Evolutionary conservation across 2,797 vertebrate genomes (phyloP), one percentile per base, ranked within the genome.

Genomic region (Fundulus diaphanus): DNA sequence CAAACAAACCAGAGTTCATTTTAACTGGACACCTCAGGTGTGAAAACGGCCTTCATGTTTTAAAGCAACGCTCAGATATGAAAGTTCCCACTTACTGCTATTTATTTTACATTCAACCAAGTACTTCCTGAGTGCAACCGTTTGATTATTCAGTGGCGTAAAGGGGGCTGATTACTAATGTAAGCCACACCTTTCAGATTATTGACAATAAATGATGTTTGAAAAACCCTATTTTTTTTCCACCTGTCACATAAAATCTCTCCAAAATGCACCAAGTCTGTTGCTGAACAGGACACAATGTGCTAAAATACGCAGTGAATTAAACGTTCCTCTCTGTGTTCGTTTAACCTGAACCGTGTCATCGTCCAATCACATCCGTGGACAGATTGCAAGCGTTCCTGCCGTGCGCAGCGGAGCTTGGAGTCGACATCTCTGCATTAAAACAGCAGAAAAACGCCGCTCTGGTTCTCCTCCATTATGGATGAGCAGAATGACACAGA

Each of bases 391-490:
- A 2, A 42, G 31, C 31, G 13, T 31, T 52, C 33, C 20, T 16
- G 9, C 40, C 37, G 24, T 49, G 74, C 35, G 18, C 1, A n/a
- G 57, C 37, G 61, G 24, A 16, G 37, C 67, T 52, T 35, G 48
- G 5, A 37, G 65, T 33, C 40, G 70, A 66, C 59, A 77, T 68
- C 15, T 70, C 40, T 74, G 13, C 40, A 76, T 81, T 78, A 80
- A 85, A 86, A 49, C 67, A 65, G 13, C 51, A 52, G n/a, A n/a
- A 52, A 79, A 87, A 73, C 37, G 22, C 75, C 68, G 80, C 48
- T 70, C 65, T 61, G 76, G 46, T 76, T 76, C 77, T 81, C 57
- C 89, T 92, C 80, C 70, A 91, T 90, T 84, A 93, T 89, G 82
- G 44, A 85, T 90, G 82, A 89, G 77, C 24, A 68, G 74, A 76